Percentiles rank a stretch among this genome's conserved stretches.
These are phyloP conservation scores for Actenoides hombroni DNA, from an alignment of 2,113 vertebrate species.

Conservation along the genomic window DNA sequence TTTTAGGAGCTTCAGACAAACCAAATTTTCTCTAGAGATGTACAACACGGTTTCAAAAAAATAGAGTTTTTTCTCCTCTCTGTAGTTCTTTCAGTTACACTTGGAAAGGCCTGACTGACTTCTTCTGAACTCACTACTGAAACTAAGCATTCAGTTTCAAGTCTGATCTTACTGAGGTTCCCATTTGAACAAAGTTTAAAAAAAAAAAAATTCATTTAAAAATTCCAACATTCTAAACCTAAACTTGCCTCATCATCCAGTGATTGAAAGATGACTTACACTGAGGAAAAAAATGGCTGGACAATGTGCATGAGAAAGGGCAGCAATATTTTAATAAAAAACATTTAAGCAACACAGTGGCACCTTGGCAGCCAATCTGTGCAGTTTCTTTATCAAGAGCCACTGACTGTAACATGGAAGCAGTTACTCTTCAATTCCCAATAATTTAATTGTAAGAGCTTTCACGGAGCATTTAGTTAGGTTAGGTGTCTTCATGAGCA, in stretches of 20 bases:
- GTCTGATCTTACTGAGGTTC: not conserved
- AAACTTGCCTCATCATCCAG: not conserved
- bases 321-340: not conserved
- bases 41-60: not conserved
- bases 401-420: not conserved
- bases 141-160: not conserved
- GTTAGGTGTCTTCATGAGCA: accelerated
- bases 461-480: not conserved
- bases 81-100: not conserved
- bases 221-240: not conserved
- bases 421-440: not conserved
- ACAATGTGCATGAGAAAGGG: not conserved
- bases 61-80: not conserved
- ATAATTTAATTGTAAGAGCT: not conserved
- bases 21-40: not conserved
- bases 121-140: not conserved
- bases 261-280: not conserved
- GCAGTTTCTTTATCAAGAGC: not conserved
- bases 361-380: not conserved
- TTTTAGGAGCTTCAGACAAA: not conserved
- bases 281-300: not conserved
- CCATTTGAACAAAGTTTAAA: not conserved
- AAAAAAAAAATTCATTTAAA: not conserved
- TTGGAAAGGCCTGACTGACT: not conserved
- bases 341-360: not conserved